phyloP scores from a whole-genome alignment of 2,888 invertebrate species.

The Escarpia spicata region DNA sequence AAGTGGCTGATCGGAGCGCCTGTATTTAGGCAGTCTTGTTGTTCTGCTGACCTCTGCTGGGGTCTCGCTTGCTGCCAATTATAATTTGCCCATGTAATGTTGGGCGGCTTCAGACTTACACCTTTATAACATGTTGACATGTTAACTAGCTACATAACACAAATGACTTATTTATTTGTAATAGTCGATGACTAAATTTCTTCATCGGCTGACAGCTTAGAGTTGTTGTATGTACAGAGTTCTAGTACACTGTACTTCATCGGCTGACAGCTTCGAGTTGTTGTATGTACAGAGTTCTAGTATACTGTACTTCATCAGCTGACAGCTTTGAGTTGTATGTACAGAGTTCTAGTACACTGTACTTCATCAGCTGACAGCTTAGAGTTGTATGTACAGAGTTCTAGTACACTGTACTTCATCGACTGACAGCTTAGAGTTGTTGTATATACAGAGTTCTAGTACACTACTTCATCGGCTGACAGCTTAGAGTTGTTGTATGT shows the following conservation, averaged over 20 bases:
- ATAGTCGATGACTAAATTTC: background rate
- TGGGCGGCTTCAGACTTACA: background rate
- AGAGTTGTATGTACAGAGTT: background rate
- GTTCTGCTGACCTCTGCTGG: background rate
- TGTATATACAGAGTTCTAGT: too few species aligned
- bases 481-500: background rate
- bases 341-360: too few species aligned
- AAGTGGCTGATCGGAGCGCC: background rate
- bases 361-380: background rate
- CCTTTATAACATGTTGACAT: background rate
- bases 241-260: too few species aligned
- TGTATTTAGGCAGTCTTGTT: background rate
- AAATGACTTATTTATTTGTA: background rate
- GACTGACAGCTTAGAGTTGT: too few species aligned
- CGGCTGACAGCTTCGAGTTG: too few species aligned
- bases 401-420: too few species aligned
- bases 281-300: too few species aligned
- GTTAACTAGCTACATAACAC: background rate
- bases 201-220: background rate
- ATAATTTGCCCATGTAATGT: background rate
- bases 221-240: background rate
- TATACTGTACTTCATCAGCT: too few species aligned
- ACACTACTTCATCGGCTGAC: background rate
- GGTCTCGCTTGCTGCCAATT: background rate
- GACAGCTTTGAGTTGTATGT: too few species aligned